Base-by-base conservation (phyloP, 2,888 invertebrate species). In the Drosophila mayaguana region DNA sequence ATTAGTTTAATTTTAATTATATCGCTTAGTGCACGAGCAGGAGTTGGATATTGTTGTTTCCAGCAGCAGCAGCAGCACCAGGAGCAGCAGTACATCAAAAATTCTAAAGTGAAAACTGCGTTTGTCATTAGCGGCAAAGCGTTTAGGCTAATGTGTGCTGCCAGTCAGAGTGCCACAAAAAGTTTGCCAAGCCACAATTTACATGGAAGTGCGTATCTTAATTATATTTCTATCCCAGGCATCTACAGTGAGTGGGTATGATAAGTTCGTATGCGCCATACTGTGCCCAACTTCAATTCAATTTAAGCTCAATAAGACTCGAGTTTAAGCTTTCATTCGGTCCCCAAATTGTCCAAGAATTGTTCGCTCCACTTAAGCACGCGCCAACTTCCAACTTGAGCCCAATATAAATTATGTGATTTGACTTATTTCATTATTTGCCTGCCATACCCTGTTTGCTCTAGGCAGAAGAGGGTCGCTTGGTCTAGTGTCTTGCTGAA, bases 371-470 rank as follows among this genome's bases (percentile, higher is more conserved):
- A 84, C 83, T 84, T 87, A 66, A 68, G 72, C 83, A 89, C 89
- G 88, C 85, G 70, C 55, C 81, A 77, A 83, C 69, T 81, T 72
- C 76, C 74, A 81, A 84, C 83, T 81, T 72, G 68, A 61, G 89
- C 63, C 79, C 81, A 71, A 77, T 82, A 80, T 74, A 84, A 84
- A 84, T 88, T 79, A 81, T 89, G 74, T 84, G 83, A 89, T 89
- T 89, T 82, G 72, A 73, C 76, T 87, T 89, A 67, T 75, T 72
- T 83, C 66, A 78, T 83, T 83, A 83, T 77, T 68, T 65, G 61
- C 64, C 56, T 59, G 53, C 45, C 68, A 43, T 34, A 51, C 34
- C 48, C 67, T 46, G 16, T 14, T 2, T 1, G 18, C 4, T 0
- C 12, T 16, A 8, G 1, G 18, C n/a, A 8, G 3, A 3, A 18